Conservation (phyloP, 1,140 invertebrate genomes). For the Drosophila carrolli region DNA sequence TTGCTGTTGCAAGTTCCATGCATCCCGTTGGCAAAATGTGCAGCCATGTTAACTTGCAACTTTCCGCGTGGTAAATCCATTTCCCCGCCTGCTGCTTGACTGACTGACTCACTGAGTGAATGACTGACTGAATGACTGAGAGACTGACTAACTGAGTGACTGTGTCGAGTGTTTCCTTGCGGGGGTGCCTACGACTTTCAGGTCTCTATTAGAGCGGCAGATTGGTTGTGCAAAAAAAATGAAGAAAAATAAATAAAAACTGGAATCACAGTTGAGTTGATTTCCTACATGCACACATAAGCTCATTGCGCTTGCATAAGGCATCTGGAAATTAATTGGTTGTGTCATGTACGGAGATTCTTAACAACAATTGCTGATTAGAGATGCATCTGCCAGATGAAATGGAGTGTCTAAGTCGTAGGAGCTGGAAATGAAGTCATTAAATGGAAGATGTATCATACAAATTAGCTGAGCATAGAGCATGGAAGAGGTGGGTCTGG, state of each 20-base stretch:
- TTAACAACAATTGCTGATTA: slow-evolving; percentile 52
- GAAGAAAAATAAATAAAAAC: slow-evolving; percentile 21
- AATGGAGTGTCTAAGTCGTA: slow-evolving; percentile 4
- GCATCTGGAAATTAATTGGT: slow-evolving; percentile 73
- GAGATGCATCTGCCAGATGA: slow-evolving; percentile 40
- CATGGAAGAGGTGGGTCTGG: slow-evolving; percentile 11
- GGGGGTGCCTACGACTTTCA: slow-evolving; percentile 72
- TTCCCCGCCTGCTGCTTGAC: slow-evolving; percentile 38
- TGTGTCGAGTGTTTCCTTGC: slow-evolving; percentile 50
- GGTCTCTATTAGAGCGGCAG: slow-evolving; percentile 69
- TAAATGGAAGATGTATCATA: slow-evolving; percentile 40
- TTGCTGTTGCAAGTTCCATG: slow-evolving; percentile 46
- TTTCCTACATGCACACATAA: slow-evolving; percentile 14
- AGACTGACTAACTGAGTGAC: slow-evolving; percentile 16
- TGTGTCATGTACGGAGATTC: slow-evolving; percentile 63
- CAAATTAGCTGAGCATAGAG: slow-evolving; percentile 7
- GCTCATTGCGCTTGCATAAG: slow-evolving; percentile 35
- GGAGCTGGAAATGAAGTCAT: slow-evolving; percentile 40
- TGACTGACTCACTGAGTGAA: slow-evolving; percentile 39
- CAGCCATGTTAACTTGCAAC: slow-evolving; percentile 68
- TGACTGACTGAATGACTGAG: slow-evolving; percentile 24
- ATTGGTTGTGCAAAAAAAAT: slow-evolving; percentile 32
- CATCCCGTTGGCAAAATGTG: slow-evolving; percentile 77
- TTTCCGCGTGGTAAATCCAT: slow-evolving; percentile 46
- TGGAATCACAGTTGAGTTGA: slow-evolving; percentile 51